Percentiles rank a stretch among this genome's conserved stretches.
These are phyloP conservation scores for Limnothrissa miodon DNA, from an alignment of 2,113 vertebrate genomes.

Conservation along the genomic window DNA sequence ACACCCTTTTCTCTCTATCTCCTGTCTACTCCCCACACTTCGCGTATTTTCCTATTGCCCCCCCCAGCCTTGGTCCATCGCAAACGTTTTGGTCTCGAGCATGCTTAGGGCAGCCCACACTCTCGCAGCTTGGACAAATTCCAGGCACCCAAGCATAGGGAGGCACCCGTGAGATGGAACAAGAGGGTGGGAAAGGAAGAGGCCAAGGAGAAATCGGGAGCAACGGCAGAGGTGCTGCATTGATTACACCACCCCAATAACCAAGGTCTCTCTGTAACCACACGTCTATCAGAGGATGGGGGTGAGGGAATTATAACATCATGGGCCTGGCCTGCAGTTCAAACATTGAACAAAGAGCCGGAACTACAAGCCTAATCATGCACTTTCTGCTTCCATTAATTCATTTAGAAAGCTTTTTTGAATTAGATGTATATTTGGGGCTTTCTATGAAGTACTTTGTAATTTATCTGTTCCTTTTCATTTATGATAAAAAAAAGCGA, in stretches of 20 bases:
- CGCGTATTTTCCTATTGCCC: conserved; percentile 7
- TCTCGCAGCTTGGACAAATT: conserved; percentile 52
- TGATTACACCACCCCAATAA: conserved; percentile 10
- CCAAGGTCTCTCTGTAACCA: not conserved
- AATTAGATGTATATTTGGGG: not conserved
- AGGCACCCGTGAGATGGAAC: conserved; percentile 20
- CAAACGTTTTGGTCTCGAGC: conserved; percentile 26
- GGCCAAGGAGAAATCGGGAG: not conserved
- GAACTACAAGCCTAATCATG: not conserved
- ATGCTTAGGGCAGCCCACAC: conserved; percentile 39
- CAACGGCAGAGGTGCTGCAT: not conserved
- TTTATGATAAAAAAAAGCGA: not conserved
- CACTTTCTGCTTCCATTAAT: not conserved
- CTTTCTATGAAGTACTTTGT: not conserved
- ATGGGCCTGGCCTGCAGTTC: not conserved
- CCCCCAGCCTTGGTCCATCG: not conserved
- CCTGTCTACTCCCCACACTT: not conserved
- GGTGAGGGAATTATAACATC: conserved; percentile 14
- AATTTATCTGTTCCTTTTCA: not conserved
- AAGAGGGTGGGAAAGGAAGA: not conserved
- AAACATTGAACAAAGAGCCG: not conserved
- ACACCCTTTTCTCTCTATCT: conserved; percentile 19
- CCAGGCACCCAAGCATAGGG: conserved; percentile 37
- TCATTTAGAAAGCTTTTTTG: not conserved
- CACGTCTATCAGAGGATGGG: not conserved